Evolutionary conservation across 2,888 invertebrate species (phyloP), one percentile per base, ranked within the genome.

Genomic region (Salpingus planirostris): DNA sequence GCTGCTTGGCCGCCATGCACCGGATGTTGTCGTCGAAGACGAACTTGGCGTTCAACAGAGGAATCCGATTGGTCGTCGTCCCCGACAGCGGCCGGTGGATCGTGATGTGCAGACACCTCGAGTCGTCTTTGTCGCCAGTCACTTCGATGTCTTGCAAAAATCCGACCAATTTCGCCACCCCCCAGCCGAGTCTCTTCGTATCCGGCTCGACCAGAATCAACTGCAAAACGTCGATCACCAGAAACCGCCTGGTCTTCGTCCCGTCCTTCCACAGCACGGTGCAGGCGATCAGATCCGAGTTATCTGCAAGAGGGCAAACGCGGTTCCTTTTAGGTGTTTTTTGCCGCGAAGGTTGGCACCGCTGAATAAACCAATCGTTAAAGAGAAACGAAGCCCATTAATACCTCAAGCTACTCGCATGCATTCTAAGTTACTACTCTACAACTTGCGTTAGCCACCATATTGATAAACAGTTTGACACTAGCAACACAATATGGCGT

Each of bases 1-100:
- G 63, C 63, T 97, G 97, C 57, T 96, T 97, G 13, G 97, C 97
- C 11, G 97, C 96, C 95, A 97, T 95, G 58, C 96, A 97, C 15
- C 97, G 75, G 47, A 98, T 98, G 60, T 97, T 96, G 68, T 98
- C 98, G 59, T 98, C 97, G 61, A 98, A 98, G 38, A 96, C 78
- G 65, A 98, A 96, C 64, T 87, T 91, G 6, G 92, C 89, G 2
- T 86, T 78, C 5, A 93, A 66, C n/a, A 91, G 64, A 1, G 90
- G 85, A 0, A 84, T 76, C 27, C 84, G 70, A 32, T 82, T 81
- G 13, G 78, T 67, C 0, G 79, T 74, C n/a, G 61, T 57, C 37
- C 69, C 68, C n/a, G 69, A 67, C 30, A 73, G 69, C 1, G 86
- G 86, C 50, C 87, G 81, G 64, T 95, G 91, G 15, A 96, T 86